Percentiles rank a stretch among this genome's conserved stretches.
Evolutionary conservation across 2,888 invertebrate genomes (phyloP).

Genomic region (Platerodrilus igneus): DNA sequence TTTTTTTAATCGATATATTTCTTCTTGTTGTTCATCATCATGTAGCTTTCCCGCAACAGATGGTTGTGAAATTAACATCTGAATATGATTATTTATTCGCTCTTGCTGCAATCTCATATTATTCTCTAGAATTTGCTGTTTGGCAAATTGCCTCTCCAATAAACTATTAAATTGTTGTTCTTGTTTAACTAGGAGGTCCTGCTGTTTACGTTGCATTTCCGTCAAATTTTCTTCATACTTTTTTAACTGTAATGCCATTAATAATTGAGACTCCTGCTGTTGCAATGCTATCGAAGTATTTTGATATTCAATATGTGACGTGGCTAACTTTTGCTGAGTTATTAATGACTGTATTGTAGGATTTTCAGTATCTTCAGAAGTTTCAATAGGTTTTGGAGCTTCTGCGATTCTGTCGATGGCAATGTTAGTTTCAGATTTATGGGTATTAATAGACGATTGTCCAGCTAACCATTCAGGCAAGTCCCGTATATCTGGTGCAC

Average conservation of each 20-base stretch:
- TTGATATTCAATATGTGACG: slow-evolving; percentile 50
- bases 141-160: slow-evolving; percentile 53
- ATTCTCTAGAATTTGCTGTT: slow-evolving; percentile 55
- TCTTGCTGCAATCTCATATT: slow-evolving; percentile 59
- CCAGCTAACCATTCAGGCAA: slow-evolving; percentile 42
- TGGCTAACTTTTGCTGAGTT: slow-evolving; percentile 37
- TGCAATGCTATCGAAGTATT: slow-evolving; percentile 55
- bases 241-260: slow-evolving; percentile 59
- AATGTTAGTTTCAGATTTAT: slow-evolving; percentile 24
- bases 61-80: slow-evolving; percentile 46
- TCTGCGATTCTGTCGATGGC: neutral
- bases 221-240: slow-evolving; percentile 59
- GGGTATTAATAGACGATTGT: slow-evolving; percentile 22
- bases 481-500: slow-evolving; percentile 23
- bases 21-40: slow-evolving; percentile 31
- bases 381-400: slow-evolving; percentile 7
- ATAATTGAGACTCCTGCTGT: slow-evolving; percentile 59
- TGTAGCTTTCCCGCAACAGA: slow-evolving; percentile 13
- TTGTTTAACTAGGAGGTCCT: slow-evolving; percentile 52
- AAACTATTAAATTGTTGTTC: slow-evolving; percentile 54
- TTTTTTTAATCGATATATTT: slow-evolving; percentile 44
- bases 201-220: slow-evolving; percentile 54
- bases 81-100: slow-evolving; percentile 57
- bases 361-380: slow-evolving; percentile 4
- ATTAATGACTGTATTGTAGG: slow-evolving; percentile 27